phyloP scores from a whole-genome alignment of 2,888 invertebrate species.

The Sesamia inferens region DNA sequence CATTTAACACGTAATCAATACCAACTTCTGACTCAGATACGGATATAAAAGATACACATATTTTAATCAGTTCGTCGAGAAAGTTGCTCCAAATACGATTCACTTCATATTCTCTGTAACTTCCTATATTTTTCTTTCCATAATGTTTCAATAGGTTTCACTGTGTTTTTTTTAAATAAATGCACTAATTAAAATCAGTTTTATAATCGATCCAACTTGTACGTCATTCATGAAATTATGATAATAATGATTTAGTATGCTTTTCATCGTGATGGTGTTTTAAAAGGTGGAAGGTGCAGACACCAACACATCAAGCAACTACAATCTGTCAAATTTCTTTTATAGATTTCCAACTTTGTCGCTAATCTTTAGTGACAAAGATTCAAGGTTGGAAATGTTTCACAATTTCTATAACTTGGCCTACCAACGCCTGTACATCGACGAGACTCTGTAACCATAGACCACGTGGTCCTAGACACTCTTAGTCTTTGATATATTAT shows the following conservation, averaged over 20 bases:
- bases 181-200: neutral
- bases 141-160: neutral
- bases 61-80: conserved; percentile 2
- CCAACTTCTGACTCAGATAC: neutral
- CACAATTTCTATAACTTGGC: no score
- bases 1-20: neutral
- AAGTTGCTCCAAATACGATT: conserved; percentile 24
- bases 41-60: neutral
- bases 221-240: conserved; percentile 3
- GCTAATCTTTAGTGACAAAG: no score
- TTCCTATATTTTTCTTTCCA: neutral
- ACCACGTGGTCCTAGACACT: no score
- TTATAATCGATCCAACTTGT: neutral
- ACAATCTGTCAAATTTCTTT: no score
- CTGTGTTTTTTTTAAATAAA: neutral
- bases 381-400: no score
- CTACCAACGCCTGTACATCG: no score
- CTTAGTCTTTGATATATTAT: no score
- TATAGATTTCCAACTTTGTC: no score
- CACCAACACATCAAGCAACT: no score
- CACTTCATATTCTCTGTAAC: neutral
- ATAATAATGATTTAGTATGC: neutral
- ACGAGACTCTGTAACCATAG: no score
- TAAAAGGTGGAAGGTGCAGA: no score
- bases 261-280: no score